Conservation (phyloP, 2,797 vertebrate genomes). For the Acanthis flammea region DNA sequence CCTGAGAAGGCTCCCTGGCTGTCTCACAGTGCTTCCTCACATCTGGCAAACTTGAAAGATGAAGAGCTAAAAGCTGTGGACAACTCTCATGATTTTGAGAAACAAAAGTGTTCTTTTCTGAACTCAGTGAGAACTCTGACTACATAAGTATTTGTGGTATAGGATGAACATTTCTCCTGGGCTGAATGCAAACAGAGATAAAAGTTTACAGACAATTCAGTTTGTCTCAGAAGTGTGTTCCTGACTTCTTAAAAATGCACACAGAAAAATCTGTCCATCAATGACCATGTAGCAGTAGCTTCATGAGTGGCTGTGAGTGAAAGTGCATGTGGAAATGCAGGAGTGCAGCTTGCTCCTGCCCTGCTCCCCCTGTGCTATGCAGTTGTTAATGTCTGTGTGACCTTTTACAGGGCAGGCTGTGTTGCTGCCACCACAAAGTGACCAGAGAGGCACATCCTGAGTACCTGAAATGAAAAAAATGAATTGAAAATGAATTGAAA, state of each 20-base stretch:
- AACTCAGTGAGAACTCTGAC: background rate
- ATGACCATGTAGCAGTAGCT: background rate
- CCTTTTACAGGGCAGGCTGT: background rate
- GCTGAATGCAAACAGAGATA: background rate
- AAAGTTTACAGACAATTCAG: background rate
- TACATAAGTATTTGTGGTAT: background rate
- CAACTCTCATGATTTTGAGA: background rate
- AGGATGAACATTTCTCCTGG: background rate
- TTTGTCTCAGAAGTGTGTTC: background rate
- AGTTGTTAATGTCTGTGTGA: rapidly evolving
- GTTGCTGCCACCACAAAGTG: background rate
- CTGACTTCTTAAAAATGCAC: background rate
- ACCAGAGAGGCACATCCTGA: background rate
- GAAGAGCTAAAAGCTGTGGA: background rate
- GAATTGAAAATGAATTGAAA: background rate
- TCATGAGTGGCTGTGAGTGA: background rate
- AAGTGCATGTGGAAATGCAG: background rate
- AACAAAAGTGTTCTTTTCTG: background rate
- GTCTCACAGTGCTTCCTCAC: background rate
- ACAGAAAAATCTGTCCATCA: background rate
- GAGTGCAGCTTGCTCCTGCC: background rate
- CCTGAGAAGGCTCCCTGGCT: background rate
- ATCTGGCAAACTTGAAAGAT: background rate
- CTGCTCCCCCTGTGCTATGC: rapidly evolving
- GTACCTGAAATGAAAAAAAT: background rate